Evolutionary conservation across 2,797 vertebrate genomes (phyloP), one percentile per base, ranked within the genome.

Genomic region (Coregonus sp.): DNA sequence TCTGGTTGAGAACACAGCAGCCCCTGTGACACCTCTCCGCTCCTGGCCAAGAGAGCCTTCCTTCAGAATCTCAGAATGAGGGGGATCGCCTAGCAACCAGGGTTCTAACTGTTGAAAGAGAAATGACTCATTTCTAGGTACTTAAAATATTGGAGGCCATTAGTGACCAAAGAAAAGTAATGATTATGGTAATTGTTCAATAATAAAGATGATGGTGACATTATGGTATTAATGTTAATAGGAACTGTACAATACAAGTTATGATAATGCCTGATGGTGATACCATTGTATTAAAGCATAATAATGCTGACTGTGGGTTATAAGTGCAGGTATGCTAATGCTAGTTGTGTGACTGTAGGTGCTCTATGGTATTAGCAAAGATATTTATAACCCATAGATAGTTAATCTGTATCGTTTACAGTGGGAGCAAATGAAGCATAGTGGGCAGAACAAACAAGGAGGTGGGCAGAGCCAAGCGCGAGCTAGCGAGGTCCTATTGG

Each of bases 81-180:
- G 72, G 29, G 83, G 85, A 91, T 93, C 88, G 81, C 91, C 88
- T 93, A 91, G 91, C 91, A 93, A 92, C 90, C 75, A 61, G 84
- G 68, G 80, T 35, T 63, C 59, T 69, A 70, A 4, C 75, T 71
- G 40, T 47, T 47, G 11, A 61, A n/a, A 61, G 18, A 2, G 56
- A 59, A 5, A 20, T 61, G 1, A 61, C 18, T 5, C 1, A 61
- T 6, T 61, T 20, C n/a, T 20, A 47, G 9, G 40, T 9, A 11
- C 40, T 47, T 47, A 12, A 47, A 47, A 61, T 9, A 1, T 59
- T 59, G n/a, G 56, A 61, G 15, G 7, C 56, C 56, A 61, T 61
- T 56, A 56, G 16, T 56, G 15, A 56, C 18, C 18, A 12, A 11
- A 14, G 61, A 59, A 35, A 15, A 6, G 7, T 79, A 71, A 78